phyloP scores from a whole-genome alignment of 2,113 vertebrate genomes.

The Psammodynastes pulverulentus region DNA sequence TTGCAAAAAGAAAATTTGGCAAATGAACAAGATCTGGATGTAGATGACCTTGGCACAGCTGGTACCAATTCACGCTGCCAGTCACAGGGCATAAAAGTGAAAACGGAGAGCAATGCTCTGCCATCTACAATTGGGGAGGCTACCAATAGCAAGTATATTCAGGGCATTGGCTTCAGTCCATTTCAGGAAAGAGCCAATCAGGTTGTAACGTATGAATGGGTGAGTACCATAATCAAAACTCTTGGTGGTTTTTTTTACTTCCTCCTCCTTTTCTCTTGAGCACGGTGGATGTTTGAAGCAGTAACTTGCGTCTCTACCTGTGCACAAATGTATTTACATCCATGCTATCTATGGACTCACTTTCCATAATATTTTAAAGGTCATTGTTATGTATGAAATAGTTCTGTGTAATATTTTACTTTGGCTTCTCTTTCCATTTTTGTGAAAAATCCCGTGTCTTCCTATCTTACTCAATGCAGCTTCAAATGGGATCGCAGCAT shows the following conservation, averaged over 20 bases:
- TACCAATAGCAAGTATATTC: constrained; percentile 84
- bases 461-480: background rate
- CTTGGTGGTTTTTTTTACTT: background rate
- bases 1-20: constrained; percentile 94
- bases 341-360: too few relatives aligned
- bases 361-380: background rate
- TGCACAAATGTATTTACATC: background rate
- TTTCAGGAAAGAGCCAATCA: constrained; percentile 93
- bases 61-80: constrained; percentile 78
- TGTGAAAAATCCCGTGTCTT: background rate
- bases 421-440: constrained; percentile 9
- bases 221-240: constrained; percentile 63
- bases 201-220: constrained; percentile 98
- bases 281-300: background rate
- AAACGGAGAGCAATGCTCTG: constrained; percentile 74
- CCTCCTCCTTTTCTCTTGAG: background rate
- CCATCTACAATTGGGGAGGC: constrained; percentile 75
- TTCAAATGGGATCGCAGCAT: background rate
- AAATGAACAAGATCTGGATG: constrained; percentile 93
- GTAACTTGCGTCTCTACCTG: background rate
- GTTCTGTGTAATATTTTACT: background rate
- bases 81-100: constrained; percentile 81
- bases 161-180: constrained; percentile 78
- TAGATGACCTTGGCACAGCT: constrained; percentile 87
- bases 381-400: background rate